Conservation (phyloP, 1,140 invertebrate species). For the Sitobion miscanthi region DNA sequence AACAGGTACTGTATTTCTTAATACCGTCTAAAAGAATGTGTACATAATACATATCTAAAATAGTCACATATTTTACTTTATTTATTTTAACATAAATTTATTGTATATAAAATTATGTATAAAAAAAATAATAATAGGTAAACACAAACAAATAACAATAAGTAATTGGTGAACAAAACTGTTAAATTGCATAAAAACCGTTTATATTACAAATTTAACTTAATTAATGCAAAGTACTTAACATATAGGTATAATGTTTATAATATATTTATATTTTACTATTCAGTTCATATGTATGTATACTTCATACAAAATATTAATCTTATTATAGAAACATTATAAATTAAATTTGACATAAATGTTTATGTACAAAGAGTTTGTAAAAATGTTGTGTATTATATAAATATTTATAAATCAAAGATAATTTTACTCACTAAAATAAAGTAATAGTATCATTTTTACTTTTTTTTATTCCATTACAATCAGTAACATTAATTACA, state of each 20-base stretch:
- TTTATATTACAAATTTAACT: not conserved
- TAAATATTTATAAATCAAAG: not conserved
- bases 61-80: not conserved
- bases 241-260: not conserved
- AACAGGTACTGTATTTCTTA: too few relatives aligned
- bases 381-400: not conserved
- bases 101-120: not conserved
- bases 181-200: not conserved
- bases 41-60: not conserved
- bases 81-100: not conserved
- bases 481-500: not conserved
- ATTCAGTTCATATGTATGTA: not conserved
- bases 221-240: not conserved
- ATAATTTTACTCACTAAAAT: not conserved
- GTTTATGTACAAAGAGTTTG: not conserved
- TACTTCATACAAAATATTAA: not conserved
- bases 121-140: not conserved
- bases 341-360: not conserved
- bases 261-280: not conserved
- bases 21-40: too few relatives aligned
- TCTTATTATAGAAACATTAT: not conserved
- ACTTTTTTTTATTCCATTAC: not conserved
- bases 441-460: not conserved
- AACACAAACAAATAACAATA: slow-evolving; percentile 11
- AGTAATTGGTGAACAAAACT: not conserved